These are phyloP conservation scores for Malurus leucopterus DNA, from an alignment of 2,797 vertebrate genomes.

Conservation along the genomic window DNA sequence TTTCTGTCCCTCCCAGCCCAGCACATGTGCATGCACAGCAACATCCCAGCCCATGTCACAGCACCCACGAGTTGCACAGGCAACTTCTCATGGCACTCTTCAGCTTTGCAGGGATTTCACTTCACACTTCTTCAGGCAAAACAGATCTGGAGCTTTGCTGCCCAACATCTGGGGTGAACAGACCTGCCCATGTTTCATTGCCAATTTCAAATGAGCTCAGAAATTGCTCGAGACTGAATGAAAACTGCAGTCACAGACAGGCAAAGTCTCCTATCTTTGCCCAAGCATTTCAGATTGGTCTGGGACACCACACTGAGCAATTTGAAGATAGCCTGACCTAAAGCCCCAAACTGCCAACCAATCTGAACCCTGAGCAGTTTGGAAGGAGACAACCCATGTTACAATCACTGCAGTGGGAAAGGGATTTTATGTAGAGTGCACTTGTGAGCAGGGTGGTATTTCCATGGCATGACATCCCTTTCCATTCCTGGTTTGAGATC, in stretches of 20 bases:
- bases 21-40: accelerated
- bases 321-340: not conserved
- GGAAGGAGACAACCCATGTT: not conserved
- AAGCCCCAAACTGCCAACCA: not conserved
- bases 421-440: not conserved
- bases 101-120: not conserved
- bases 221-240: not conserved
- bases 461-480: accelerated
- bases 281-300: not conserved
- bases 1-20: not conserved
- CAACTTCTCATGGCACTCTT: not conserved
- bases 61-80: not conserved
- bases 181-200: not conserved
- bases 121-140: not conserved
- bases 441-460: not conserved
- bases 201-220: not conserved
- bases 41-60: not conserved
- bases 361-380: not conserved
- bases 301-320: not conserved
- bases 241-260: not conserved
- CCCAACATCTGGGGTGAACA: not conserved
- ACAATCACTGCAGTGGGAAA: not conserved
- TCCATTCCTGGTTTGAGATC: not conserved
- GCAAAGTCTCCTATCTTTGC: not conserved
- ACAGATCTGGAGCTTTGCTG: not conserved